phyloP scores from a whole-genome alignment of 2,797 vertebrate species.

The Tangara arthus region DNA sequence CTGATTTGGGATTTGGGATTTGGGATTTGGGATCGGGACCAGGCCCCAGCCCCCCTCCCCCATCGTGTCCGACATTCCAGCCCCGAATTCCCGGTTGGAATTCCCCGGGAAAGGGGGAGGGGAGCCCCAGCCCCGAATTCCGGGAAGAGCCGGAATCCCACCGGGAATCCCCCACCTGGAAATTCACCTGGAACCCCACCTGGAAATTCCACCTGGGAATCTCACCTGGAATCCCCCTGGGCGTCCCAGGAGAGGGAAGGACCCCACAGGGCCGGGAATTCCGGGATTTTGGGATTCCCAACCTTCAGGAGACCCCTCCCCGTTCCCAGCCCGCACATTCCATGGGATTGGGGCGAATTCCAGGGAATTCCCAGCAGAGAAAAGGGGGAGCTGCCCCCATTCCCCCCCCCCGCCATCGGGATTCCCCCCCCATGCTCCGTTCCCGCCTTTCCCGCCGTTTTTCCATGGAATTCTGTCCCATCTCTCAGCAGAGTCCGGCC shows the following conservation, averaged over 20 bases:
- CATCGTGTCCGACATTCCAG: not conserved
- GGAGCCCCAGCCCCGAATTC: not conserved
- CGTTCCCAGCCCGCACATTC: not conserved
- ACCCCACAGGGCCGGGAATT: not conserved
- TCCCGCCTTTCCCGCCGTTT: not conserved
- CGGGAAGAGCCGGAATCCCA: not conserved
- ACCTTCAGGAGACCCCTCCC: not conserved
- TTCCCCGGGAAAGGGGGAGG: not conserved
- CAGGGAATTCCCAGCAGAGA: not conserved
- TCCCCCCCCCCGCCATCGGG: not conserved
- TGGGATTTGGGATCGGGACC: not conserved
- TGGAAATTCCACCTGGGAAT: not conserved
- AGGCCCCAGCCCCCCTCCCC: not conserved
- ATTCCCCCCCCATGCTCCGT: not conserved
- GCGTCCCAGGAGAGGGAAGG: not conserved
- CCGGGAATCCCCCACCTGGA: too few species aligned
- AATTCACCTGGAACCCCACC: too few species aligned
- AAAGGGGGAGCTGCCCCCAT: not conserved
- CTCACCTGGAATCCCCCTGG: not conserved
- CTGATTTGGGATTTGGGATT: not conserved
- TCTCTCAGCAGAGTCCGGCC: not conserved
- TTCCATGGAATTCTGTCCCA: not conserved
- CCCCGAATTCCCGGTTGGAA: not conserved
- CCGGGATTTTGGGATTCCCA: not conserved
- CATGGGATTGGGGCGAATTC: not conserved